Evolutionary conservation across 1,140 invertebrate genomes (phyloP).

Genomic region (Drosophila navojoa): DNA sequence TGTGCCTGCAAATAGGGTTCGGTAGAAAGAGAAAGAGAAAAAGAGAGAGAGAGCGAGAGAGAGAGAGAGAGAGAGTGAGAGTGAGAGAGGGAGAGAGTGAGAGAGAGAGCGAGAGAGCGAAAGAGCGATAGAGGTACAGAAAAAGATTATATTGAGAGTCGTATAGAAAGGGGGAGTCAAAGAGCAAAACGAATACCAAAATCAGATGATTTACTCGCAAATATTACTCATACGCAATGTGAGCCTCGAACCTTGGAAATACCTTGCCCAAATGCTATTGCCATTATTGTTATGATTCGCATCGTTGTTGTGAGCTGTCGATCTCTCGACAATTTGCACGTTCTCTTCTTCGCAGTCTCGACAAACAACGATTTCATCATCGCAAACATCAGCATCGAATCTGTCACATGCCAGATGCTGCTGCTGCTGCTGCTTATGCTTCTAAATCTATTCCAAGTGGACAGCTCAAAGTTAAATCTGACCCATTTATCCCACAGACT

Average conservation of each 20-base stretch:
- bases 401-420: slow-evolving; percentile 15
- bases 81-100: not conserved
- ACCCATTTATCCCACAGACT: not conserved
- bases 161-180: not conserved
- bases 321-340: too few relatives aligned
- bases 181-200: too few relatives aligned
- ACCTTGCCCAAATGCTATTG: not conserved
- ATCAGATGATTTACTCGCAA: too few relatives aligned
- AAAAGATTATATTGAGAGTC: not conserved
- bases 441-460: not conserved
- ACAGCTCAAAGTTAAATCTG: not conserved
- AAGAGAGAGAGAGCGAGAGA: not conserved
- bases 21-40: not conserved
- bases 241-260: slow-evolving; percentile 1
- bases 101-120: not conserved
- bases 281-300: slow-evolving; percentile 1
- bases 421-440: not conserved
- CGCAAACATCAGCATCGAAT: slow-evolving; percentile 16
- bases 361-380: slow-evolving; percentile 36
- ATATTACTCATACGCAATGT: slow-evolving; percentile 42
- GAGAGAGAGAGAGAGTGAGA: slow-evolving; percentile 1
- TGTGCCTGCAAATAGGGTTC: not conserved
- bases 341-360: not conserved
- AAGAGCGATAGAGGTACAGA: not conserved
- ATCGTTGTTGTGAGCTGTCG: not conserved